phyloP scores from a whole-genome alignment of 2,113 vertebrate genomes.

The Tachycineta bicolor region DNA sequence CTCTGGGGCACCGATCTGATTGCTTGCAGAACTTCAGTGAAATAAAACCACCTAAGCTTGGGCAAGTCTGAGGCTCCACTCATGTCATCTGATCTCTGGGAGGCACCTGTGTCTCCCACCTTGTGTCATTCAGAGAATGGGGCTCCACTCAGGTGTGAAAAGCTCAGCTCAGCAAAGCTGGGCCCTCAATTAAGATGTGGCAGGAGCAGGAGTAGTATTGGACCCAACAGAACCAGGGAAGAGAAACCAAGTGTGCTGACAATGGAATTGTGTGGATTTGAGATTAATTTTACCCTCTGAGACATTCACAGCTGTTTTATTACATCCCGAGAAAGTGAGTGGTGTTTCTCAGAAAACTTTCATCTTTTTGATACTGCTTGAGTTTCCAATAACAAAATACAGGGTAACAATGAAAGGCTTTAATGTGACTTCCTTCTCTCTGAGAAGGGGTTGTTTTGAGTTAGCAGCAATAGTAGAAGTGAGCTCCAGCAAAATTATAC shows the following conservation, averaged over 20 bases:
- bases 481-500: background rate
- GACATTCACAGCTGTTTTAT: background rate
- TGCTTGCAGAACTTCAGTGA: background rate
- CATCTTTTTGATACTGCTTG: background rate
- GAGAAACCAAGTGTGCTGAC: background rate
- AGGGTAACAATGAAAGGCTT: background rate
- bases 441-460: constrained; percentile 4
- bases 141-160: background rate
- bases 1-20: background rate
- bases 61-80: background rate
- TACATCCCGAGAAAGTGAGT: background rate
- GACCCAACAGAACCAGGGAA: background rate
- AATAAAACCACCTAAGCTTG: background rate
- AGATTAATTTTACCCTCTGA: background rate
- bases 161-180: background rate
- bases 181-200: background rate
- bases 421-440: background rate
- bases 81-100: background rate
- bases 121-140: background rate
- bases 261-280: background rate
- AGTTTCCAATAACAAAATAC: constrained; percentile 6
- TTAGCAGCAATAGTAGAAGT: background rate
- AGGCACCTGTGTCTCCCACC: background rate
- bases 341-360: background rate
- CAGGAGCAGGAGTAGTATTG: background rate